A percentile compares a stretch with the other conserved stretches of the same genome.
These are phyloP conservation scores for Eucera pruinosa DNA, from an alignment of 2,888 invertebrate species.

Conservation along the genomic window DNA sequence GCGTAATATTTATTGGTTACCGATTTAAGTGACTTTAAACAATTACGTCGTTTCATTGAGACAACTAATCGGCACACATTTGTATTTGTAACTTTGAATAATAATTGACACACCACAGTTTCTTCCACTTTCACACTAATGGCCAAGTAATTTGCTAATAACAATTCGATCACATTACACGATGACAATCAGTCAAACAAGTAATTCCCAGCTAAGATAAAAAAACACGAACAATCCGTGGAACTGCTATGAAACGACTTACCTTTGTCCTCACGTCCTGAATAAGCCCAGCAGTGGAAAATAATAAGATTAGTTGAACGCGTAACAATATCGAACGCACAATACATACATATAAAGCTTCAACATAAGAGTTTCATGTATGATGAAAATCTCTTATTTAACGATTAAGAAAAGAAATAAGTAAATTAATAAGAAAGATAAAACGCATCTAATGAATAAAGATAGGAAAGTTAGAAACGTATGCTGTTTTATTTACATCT, in stretches of 20 bases:
- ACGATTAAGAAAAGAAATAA: not conserved
- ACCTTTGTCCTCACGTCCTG: constrained; percentile 86
- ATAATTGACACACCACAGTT: constrained; percentile 25
- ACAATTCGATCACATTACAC: constrained; percentile 22
- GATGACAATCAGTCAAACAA: constrained; percentile 20
- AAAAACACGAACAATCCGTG: constrained; percentile 54
- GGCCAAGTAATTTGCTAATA: constrained; percentile 14
- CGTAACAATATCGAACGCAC: constrained; percentile 68
- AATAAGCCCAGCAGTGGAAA: constrained; percentile 69
- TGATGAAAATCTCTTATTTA: not conserved
- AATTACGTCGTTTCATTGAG: constrained; percentile 52
- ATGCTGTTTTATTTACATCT: not conserved
- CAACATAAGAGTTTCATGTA: constrained; percentile 11
- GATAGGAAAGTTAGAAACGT: not conserved
- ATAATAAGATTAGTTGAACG: constrained; percentile 76
- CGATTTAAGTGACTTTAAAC: constrained; percentile 49
- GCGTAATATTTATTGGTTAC: constrained; percentile 26
- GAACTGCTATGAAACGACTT: constrained; percentile 75
- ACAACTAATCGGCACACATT: constrained; percentile 22
- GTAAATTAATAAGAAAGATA: not conserved
- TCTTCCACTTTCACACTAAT: constrained; percentile 25
- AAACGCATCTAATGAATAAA: not conserved
- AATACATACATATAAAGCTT: constrained; percentile 48
- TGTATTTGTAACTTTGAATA: constrained; percentile 25
- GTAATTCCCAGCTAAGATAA: constrained; percentile 25